These are phyloP conservation scores for Desmophyllum pertusum DNA, from an alignment of 92 coral and sea anemone species.

Conservation along the genomic window DNA sequence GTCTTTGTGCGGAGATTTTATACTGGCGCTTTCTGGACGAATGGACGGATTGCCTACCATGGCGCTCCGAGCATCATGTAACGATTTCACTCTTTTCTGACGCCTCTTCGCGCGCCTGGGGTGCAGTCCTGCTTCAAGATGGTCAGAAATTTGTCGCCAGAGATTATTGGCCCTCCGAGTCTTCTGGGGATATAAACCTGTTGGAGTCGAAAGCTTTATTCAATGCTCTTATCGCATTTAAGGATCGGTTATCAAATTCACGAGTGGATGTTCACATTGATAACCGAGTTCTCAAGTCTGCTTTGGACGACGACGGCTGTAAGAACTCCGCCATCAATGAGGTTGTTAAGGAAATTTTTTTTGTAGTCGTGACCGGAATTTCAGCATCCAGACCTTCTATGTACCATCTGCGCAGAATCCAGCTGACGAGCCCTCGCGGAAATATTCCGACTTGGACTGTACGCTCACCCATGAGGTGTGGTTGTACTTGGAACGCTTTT, in stretches of 20 bases:
- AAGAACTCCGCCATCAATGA: slow-evolving; percentile 28
- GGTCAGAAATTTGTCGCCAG: neutral
- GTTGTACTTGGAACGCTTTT: slow-evolving; percentile 18
- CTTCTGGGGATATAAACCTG: neutral
- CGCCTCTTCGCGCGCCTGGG: slow-evolving; percentile 32
- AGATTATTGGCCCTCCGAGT: slow-evolving; percentile 33
- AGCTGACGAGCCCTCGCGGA: slow-evolving; percentile 36
- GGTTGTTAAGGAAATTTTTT: slow-evolving; percentile 30
- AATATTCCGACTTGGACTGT: slow-evolving; percentile 40
- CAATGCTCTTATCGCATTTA: slow-evolving; percentile 8
- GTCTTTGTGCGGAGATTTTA: neutral
- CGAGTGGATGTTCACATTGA: slow-evolving; percentile 35
- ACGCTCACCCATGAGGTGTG: slow-evolving; percentile 21
- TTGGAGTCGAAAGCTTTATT: neutral
- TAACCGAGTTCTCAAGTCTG: slow-evolving; percentile 20
- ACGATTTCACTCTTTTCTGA: neutral
- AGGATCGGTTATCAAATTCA: neutral
- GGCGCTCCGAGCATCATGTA: slow-evolving; percentile 15
- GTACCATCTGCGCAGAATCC: slow-evolving; percentile 27
- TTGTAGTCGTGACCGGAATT: slow-evolving; percentile 32
- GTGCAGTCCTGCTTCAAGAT: slow-evolving; percentile 29
- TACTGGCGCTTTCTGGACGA: slow-evolving; percentile 21
- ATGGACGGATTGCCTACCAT: slow-evolving; percentile 2
- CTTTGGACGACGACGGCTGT: slow-evolving; percentile 37
- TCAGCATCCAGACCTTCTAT: slow-evolving; percentile 21